phyloP scores from a whole-genome alignment of 2,888 invertebrate genomes.

The Pegoplata infirma region DNA sequence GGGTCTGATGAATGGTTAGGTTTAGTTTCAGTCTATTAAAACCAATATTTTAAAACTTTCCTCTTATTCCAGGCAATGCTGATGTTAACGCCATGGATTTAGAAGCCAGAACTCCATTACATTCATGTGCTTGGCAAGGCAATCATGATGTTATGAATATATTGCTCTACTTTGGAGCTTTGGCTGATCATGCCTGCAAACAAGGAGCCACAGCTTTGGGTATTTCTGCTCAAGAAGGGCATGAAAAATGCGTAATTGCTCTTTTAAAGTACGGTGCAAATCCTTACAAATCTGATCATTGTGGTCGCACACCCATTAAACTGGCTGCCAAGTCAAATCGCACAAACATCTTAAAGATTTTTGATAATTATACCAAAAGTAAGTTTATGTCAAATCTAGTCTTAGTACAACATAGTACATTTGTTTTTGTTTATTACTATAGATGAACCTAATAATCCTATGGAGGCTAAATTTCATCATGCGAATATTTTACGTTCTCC shows the following conservation, averaged over 20 bases:
- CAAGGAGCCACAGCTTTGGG: slow-evolving; percentile 97
- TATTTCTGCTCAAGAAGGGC: slow-evolving; percentile 97
- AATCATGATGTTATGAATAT: slow-evolving; percentile 90
- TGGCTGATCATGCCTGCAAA: slow-evolving; percentile 93
- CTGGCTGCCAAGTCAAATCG: slow-evolving; percentile 96
- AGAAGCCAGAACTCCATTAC: slow-evolving; percentile 92
- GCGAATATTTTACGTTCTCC: slow-evolving; percentile 77
- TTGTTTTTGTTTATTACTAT: slow-evolving; percentile 19
- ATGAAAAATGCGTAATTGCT: slow-evolving; percentile 92
- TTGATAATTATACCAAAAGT: slow-evolving; percentile 84
- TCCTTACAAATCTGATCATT: slow-evolving; percentile 90
- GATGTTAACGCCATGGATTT: slow-evolving; percentile 92
- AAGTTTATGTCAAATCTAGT: slow-evolving; percentile 59
- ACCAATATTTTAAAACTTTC: not conserved
- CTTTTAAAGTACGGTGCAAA: slow-evolving; percentile 90
- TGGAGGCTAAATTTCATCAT: slow-evolving; percentile 76
- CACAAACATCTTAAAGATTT: slow-evolving; percentile 87
- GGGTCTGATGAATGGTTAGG: not conserved
- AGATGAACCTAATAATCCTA: slow-evolving; percentile 77
- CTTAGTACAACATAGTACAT: not conserved
- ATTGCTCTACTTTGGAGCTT: slow-evolving; percentile 88
- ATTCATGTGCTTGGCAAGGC: slow-evolving; percentile 98
- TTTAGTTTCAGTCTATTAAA: too few species aligned
- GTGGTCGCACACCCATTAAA: slow-evolving; percentile 91
- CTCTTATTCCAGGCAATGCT: slow-evolving; percentile 82